phyloP scores from a whole-genome alignment of 2,797 vertebrate genomes.

The Urophycis tenuis region DNA sequence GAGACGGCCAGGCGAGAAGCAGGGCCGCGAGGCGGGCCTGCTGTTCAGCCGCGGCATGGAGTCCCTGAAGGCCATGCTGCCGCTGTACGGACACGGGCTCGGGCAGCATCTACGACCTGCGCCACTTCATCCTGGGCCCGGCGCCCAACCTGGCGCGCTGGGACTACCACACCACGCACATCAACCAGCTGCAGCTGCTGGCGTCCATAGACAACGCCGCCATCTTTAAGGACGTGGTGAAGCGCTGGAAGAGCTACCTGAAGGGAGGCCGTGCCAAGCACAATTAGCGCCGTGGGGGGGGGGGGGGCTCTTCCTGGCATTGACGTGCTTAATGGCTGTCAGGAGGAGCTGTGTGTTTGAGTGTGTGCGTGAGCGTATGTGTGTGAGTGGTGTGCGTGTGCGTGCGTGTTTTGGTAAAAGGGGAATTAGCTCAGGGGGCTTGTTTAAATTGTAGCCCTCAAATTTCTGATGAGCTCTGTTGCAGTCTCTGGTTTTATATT shows the following conservation, averaged over 20 bases:
- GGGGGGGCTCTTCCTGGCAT: slow-evolving; percentile 23
- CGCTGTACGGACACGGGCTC: slow-evolving; percentile 95
- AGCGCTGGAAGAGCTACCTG: slow-evolving; percentile 95
- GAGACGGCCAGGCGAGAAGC: slow-evolving; percentile 87
- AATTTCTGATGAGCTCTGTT: slow-evolving; percentile 43
- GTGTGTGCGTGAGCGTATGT: neutral
- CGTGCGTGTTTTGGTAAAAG: neutral
- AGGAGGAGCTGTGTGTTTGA: neutral
- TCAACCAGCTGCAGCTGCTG: slow-evolving; percentile 96
- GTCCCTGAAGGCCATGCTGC: slow-evolving; percentile 94
- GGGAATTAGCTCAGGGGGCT: slow-evolving; percentile 33
- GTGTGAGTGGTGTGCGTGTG: neutral
- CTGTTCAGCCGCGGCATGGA: slow-evolving; percentile 89
- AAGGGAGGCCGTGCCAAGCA: slow-evolving; percentile 93
- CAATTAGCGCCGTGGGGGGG: too few species aligned
- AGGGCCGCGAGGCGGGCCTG: slow-evolving; percentile 78
- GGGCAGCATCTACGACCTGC: slow-evolving; percentile 95
- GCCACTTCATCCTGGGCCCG: slow-evolving; percentile 89
- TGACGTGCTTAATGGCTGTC: neutral
- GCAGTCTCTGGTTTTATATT: slow-evolving; percentile 42
- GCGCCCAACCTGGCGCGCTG: slow-evolving; percentile 97
- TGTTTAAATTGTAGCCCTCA: slow-evolving; percentile 48
- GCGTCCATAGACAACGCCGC: slow-evolving; percentile 82
- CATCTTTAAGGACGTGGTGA: slow-evolving; percentile 87
- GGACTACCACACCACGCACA: slow-evolving; percentile 99